Conservation (phyloP, 2,888 invertebrate genomes). For the Eurois occulta region DNA sequence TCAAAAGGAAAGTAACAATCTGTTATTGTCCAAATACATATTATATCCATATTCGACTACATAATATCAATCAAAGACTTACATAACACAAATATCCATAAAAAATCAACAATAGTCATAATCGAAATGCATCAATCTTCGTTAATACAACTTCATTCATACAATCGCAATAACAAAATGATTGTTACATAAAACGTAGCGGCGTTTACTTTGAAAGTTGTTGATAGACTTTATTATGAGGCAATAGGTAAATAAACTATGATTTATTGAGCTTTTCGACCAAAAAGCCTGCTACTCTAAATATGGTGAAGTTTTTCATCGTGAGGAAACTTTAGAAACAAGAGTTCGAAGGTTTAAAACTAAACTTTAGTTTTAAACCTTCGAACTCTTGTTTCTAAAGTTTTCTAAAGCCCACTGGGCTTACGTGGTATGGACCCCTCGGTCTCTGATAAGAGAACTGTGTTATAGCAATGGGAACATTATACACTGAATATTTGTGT, state of each 20-base stretch:
- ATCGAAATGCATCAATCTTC: conserved; percentile 51
- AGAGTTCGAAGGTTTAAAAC: too few relatives aligned
- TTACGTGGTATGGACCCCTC: not conserved
- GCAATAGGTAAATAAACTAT: conserved; percentile 6
- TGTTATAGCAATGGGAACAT: not conserved
- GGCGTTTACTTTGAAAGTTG: conserved; percentile 27
- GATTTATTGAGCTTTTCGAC: too few relatives aligned
- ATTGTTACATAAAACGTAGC: conserved; percentile 23
- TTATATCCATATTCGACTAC: not conserved
- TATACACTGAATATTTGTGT: not conserved
- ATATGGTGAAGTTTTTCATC: too few relatives aligned
- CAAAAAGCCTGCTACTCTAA: too few relatives aligned
- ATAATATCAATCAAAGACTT: conserved; percentile 48
- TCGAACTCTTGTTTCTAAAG: too few relatives aligned
- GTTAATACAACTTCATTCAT: conserved; percentile 52
- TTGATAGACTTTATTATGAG: not conserved
- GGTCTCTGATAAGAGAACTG: not conserved
- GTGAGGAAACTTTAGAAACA: too few relatives aligned
- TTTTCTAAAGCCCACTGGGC: too few relatives aligned
- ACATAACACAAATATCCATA: conserved; percentile 40
- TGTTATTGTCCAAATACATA: conserved; percentile 3
- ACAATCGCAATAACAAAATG: conserved; percentile 18
- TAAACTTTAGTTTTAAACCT: too few relatives aligned
- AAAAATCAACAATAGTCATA: conserved; percentile 50
- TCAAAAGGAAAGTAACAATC: conserved; percentile 28